Conservation (phyloP, 2,888 invertebrate genomes). For the Himalopsyche kuldschensis region DNA sequence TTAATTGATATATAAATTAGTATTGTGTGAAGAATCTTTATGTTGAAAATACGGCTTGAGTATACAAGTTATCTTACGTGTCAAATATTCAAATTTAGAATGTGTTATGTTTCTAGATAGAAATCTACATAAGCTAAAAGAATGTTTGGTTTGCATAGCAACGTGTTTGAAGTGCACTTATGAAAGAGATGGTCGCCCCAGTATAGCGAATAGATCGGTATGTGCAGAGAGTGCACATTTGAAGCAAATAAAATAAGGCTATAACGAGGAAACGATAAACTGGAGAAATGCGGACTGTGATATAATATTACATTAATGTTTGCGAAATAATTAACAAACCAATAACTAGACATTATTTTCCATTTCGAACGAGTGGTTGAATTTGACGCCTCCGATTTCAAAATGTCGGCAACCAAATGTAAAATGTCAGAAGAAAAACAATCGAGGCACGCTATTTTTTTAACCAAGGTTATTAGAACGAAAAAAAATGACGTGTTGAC, state of each 20-base stretch:
- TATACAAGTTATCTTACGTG: no score
- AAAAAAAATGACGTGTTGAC: background rate
- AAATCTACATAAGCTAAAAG: no score
- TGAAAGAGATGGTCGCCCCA: background rate
- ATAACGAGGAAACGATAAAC: conserved; percentile 23
- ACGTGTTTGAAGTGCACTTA: background rate
- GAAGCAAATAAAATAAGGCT: conserved; percentile 22
- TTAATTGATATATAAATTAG: no score
- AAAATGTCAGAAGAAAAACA: background rate
- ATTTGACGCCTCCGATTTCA: background rate
- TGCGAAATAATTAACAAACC: background rate
- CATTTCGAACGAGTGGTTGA: background rate
- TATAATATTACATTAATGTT: conserved; percentile 7
- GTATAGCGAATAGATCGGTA: background rate
- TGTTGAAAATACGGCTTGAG: no score
- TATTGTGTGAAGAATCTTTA: no score
- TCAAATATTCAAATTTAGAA: no score
- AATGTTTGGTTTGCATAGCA: background rate
- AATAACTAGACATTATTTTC: no score
- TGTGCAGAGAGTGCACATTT: conserved; percentile 13
- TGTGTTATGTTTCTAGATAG: no score
- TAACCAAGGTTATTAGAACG: background rate
- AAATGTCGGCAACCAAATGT: background rate
- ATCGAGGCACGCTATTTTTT: background rate
- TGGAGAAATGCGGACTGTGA: conserved; percentile 21